Conservation (phyloP, 35 echinoderm and acorn worm species). For the Lytechinus variegatus region DNA sequence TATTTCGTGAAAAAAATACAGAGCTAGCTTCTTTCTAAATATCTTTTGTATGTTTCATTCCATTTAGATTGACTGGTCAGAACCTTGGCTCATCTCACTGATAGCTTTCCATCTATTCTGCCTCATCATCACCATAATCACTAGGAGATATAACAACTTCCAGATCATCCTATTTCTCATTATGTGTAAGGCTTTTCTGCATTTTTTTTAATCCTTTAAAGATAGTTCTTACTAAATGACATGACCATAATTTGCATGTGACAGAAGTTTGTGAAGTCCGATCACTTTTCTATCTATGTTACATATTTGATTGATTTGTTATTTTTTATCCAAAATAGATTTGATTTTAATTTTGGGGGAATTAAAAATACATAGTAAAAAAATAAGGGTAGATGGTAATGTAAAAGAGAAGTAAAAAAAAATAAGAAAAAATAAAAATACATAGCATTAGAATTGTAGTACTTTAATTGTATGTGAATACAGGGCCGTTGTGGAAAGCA, state of each 20-base stretch:
- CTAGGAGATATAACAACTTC: slow-evolving; percentile 73
- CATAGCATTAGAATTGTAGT: too few species aligned
- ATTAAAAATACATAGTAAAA: too few species aligned
- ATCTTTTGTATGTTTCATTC: background rate
- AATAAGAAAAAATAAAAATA: too few species aligned
- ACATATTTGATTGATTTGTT: background rate
- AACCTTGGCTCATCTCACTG: slow-evolving; percentile 77
- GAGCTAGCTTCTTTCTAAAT: background rate
- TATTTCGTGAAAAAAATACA: too few species aligned
- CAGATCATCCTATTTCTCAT: slow-evolving; percentile 85
- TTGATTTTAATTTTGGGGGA: background rate
- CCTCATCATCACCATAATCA: slow-evolving; percentile 71
- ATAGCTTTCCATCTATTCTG: slow-evolving; percentile 74
- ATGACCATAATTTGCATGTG: background rate
- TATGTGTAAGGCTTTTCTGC: slow-evolving; percentile 85
- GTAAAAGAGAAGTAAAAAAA: too few species aligned
- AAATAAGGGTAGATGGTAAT: too few species aligned
- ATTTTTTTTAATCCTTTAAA: background rate
- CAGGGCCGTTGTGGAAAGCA: too few species aligned
- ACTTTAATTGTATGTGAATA: too few species aligned
- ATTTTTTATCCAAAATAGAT: background rate
- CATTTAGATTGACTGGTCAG: slow-evolving; percentile 91
- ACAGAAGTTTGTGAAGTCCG: background rate
- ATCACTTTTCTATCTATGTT: background rate
- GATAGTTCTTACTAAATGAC: too few species aligned